Percentiles rank a stretch among this genome's conserved stretches.
These are phyloP conservation scores for Carettochelys insculpta DNA, from an alignment of 2,113 vertebrate genomes.

Conservation along the genomic window DNA sequence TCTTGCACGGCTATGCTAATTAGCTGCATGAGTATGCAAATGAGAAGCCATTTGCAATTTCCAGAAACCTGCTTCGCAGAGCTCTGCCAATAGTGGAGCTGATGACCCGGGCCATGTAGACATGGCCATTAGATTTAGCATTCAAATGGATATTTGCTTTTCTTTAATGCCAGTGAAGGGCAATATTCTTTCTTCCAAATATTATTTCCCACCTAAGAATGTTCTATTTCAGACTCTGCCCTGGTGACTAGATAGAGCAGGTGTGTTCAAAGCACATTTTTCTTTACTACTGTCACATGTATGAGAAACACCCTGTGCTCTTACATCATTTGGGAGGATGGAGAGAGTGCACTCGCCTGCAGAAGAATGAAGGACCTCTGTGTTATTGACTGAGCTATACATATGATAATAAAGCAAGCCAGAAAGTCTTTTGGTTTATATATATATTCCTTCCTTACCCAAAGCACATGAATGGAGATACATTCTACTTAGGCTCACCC, in stretches of 20 bases:
- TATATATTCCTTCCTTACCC: too few relatives aligned
- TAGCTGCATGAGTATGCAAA: too few relatives aligned
- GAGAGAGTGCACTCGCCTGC: neutral
- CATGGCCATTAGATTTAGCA: neutral
- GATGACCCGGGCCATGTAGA: too few relatives aligned
- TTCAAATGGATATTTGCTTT: neutral
- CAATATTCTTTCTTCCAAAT: neutral
- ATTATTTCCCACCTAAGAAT: neutral
- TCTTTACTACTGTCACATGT: conserved; percentile 2
- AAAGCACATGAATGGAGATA: neutral
- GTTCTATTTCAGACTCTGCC: neutral
- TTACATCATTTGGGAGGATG: neutral
- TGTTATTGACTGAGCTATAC: neutral
- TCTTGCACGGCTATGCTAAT: too few relatives aligned
- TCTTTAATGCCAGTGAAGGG: neutral
- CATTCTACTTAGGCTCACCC: neutral
- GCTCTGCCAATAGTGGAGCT: too few relatives aligned
- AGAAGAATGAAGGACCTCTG: neutral
- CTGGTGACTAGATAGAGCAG: neutral
- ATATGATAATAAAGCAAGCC: neutral
- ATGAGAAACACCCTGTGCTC: neutral
- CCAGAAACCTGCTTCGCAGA: too few relatives aligned
- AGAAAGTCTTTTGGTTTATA: neutral
- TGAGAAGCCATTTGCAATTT: too few relatives aligned
- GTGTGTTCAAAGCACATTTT: neutral